These are phyloP conservation scores for Phenacoccus solenopsis DNA, from an alignment of 1,140 invertebrate species.

Conservation along the genomic window DNA sequence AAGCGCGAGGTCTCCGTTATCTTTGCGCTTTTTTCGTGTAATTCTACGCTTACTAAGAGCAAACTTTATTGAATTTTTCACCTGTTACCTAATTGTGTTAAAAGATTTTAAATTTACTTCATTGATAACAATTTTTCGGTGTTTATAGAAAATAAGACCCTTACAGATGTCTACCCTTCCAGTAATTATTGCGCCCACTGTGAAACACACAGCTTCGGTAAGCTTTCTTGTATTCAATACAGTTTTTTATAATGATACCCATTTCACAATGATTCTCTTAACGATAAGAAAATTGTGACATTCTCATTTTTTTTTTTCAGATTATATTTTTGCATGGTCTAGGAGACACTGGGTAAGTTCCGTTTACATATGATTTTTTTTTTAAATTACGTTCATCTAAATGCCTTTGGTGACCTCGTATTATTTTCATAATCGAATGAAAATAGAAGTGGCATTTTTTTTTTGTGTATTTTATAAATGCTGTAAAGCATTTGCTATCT, in stretches of 20 bases:
- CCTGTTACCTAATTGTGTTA: no score
- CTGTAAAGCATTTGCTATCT: slow-evolving; percentile 20
- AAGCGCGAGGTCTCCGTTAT: no score
- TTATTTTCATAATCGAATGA: neutral
- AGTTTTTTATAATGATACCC: neutral
- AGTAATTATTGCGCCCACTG: slow-evolving; percentile 58
- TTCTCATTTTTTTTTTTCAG: slow-evolving; percentile 32
- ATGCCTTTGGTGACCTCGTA: neutral
- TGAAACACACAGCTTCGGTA: slow-evolving; percentile 66
- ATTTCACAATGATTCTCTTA: slow-evolving; percentile 18
- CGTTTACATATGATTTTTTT: slow-evolving; percentile 15
- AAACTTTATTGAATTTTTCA: no score
- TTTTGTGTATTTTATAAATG: slow-evolving; percentile 2
- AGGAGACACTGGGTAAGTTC: slow-evolving; percentile 40
- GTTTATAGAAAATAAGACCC: neutral
- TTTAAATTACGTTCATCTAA: neutral
- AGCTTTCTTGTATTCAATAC: slow-evolving; percentile 33
- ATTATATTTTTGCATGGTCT: slow-evolving; percentile 42
- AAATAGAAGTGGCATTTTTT: neutral
- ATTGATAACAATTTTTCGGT: no score
- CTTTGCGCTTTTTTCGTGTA: no score
- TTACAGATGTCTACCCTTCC: slow-evolving; percentile 45
- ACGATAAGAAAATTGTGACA: no score
- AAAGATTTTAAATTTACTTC: no score
- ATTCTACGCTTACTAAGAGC: no score